Base-by-base conservation (phyloP, 2,113 vertebrate genomes). In the Crocuta crocuta region DNA sequence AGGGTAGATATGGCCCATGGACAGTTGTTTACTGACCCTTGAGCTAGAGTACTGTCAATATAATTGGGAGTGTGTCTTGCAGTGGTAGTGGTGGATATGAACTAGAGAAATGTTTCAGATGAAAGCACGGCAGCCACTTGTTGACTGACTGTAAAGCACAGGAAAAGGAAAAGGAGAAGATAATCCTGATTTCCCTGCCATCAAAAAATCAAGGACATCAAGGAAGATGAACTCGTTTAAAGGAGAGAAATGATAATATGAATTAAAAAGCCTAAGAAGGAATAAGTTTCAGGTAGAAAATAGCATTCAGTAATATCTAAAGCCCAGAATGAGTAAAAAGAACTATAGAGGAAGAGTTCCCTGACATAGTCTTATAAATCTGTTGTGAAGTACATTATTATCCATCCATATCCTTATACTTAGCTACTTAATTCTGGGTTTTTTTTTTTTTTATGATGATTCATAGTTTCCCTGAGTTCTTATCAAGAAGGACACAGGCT, bases 271-370 rank as follows among this genome's bases (percentile, higher is more conserved):
- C 24, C 68, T 84, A 91, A 63, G 24, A 48, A 79, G 19, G 91
- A 68, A n/a, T 92, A 28, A 85, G 8, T 94, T 95, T 89, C 71
- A 65, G 3, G 17, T 50, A 23, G 39, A 96, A 83, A 91, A 82
- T 4, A 82, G 3, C 13, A 71, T 58, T 48, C 3, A 81, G 2
- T 74, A 48, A 16, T 80, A 89, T 78, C 48, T 85, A 86, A 93
- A 43, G 11, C 31, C 17, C 39, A 91, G 5, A 66, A 43, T 33
- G 6, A 84, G 35, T 50, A 26, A 95, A 55, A 66, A 89, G 23
- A 88, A 4, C 28, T 53, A 48, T 0, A 73, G 19, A 92, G 7
- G 31, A 5, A 11, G 10, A 83, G 4, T 24, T 66, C 28, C 24
- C 48, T 58, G 6, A 31, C 13, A 39, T 2, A 84, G 10, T 55